Evolutionary conservation across 2,888 invertebrate genomes (phyloP), one percentile per base, ranked within the genome.

Genomic region (Stenichneumon culpator): DNA sequence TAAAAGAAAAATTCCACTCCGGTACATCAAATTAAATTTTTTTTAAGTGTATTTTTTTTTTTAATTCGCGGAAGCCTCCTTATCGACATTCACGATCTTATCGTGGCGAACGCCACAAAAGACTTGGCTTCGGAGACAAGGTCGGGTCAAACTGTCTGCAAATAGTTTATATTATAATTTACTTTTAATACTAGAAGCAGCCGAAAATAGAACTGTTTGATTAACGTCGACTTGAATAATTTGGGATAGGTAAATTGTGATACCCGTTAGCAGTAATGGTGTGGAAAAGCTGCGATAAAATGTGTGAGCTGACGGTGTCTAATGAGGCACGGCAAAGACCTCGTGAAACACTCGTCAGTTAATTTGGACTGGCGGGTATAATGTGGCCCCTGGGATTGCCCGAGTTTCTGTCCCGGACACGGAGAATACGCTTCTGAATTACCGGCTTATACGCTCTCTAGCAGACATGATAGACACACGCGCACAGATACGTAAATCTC

Each of bases 301-400:
- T 25, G 44, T 54, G 63, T 14, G 69, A 75, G 72, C n/a, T 65
- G 9, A 79, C 75, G n/a, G 74, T 47, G 65, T 19, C 54, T 72
- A 83, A 79, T 57, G 79, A 83, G 75, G 70, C 36, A 19, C 63
- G 74, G 47, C 70, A 83, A 70, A 79, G 70, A 75, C 75, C 52
- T 63, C 73, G 28, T 74, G 50, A 47, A 82, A 63, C 28, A 25
- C 52, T 52, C 77, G 44, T 28, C 44, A 47, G 77, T 77, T 72
- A 67, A 77, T 77, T 22, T 47, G 67, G 32, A n/a, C 82, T 25
- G 54, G 6, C 67, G 28, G 32, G 39, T 63, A 67, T 60, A 28
- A 54, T 57, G 63, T 57, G 14, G 6, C 50, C 54, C 22, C 19
- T 22, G 32, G 19, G 60, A 79, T 79, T 63, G 60, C n/a, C 47